Evolutionary conservation across 2,888 invertebrate species (phyloP), one percentile per base, ranked within the genome.

Genomic region (Hymenopus coronatus): DNA sequence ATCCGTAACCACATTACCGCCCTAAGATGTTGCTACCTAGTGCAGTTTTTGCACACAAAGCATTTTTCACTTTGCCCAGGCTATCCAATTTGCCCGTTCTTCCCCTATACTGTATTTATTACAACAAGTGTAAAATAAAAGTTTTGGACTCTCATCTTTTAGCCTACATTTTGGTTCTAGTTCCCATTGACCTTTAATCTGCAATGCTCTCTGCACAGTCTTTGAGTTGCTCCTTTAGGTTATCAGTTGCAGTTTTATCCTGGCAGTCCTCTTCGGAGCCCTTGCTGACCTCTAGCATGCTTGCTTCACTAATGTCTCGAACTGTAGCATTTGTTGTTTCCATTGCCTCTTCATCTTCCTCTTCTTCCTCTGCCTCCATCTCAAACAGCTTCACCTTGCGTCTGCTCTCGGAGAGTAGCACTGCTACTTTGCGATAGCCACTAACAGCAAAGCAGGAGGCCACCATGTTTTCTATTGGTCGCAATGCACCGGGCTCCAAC

Each of bases 321-420:
- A 82, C 33, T 4, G 70, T 82, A 15, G 87, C 14, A 25, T 30
- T 92, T 2, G 92, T 92, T 91, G 93, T 93, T 28, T 94, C 94
- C 7, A 93, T 95, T 14, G 82, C 91, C 88, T 97, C 97, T 82
- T 97, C 97, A 89, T 98, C 98, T 90, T 98, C 98, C 89, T 97
- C 97, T 89, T 97, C 97, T 33, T 98, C 98, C 92, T 98, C 98
- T 0, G 96, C 97, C 94, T 98, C 98, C 96, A 98, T 98, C 93
- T 98, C 98, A 92, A 97, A 97, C 86, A 98, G 95, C 90, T 97
- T 95, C 84, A 98, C 97, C 93, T 97, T 97, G 90, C 97, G 95
- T 88, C 94, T 94, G 91, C 95, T 97, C 91, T 97, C 96, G 27
- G 97, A 96, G 83, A 98, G 94, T 85, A 98, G 96, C 83, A 98